Evolutionary conservation across 2,797 vertebrate genomes (phyloP).

Genomic region (Enteromius mattozi): DNA sequence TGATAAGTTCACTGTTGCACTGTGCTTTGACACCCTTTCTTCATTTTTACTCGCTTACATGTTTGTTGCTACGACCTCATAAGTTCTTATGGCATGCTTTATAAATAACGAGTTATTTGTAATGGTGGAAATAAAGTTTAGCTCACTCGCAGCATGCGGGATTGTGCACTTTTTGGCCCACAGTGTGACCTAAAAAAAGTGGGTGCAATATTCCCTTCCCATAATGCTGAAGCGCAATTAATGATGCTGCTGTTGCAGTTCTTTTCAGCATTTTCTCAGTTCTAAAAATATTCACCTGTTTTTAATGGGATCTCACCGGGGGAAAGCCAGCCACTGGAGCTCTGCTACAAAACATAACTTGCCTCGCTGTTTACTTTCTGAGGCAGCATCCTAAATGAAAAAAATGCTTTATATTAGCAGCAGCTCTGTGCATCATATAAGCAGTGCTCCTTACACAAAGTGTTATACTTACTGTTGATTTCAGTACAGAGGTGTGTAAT

Average conservation of each 20-base stretch:
- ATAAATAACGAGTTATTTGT: constrained; percentile 41
- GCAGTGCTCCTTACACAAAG: neutral
- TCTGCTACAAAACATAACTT: neutral
- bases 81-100: constrained; percentile 5
- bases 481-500: neutral
- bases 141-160: neutral
- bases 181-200: constrained; percentile 42
- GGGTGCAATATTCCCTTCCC: constrained; percentile 12
- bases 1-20: constrained; percentile 29
- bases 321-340: constrained; percentile 20
- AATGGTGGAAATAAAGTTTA: constrained; percentile 25
- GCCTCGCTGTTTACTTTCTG: constrained; percentile 1
- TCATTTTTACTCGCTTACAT: constrained; percentile 3
- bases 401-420: neutral
- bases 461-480: neutral
- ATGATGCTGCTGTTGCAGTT: constrained; percentile 29
- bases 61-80: constrained; percentile 1
- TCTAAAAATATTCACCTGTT: constrained; percentile 29
- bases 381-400: neutral
- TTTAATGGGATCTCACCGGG: constrained; percentile 40
- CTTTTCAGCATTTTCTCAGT: constrained; percentile 24
- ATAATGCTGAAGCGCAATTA: constrained; percentile 33
- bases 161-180: constrained; percentile 30
- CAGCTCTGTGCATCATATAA: neutral
- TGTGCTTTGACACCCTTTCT: constrained; percentile 31